Evolutionary conservation across 1,140 invertebrate species (phyloP).

Genomic region (Bombyx mandarina): DNA sequence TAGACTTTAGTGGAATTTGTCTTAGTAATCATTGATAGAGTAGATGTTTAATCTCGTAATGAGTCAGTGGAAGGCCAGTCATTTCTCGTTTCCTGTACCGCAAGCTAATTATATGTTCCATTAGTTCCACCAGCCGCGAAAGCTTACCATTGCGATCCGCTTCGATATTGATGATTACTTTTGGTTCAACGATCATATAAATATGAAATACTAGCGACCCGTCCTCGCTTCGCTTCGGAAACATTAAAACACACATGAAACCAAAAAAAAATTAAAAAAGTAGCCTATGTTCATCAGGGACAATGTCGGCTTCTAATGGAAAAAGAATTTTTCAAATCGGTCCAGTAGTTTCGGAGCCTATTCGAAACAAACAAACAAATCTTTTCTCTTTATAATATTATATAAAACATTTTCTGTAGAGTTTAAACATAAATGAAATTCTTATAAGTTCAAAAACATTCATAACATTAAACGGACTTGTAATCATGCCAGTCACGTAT

Average conservation of each 20-base stretch:
- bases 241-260: too few species aligned
- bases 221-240: too few species aligned
- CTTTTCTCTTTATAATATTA: too few species aligned
- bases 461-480: too few species aligned
- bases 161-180: conserved; percentile 25
- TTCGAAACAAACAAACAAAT: background rate
- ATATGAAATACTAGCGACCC: background rate
- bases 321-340: too few species aligned
- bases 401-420: too few species aligned
- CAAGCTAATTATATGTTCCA: conserved; percentile 43
- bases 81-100: conserved; percentile 50
- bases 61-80: conserved; percentile 44
- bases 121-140: conserved; percentile 52
- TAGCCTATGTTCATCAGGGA: too few species aligned
- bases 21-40: conserved; percentile 27
- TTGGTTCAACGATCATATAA: conserved; percentile 13
- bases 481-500: conserved; percentile 16
- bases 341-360: too few species aligned
- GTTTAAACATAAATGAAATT: too few species aligned
- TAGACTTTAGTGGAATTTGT: conserved; percentile 5
- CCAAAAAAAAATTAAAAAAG: too few species aligned
- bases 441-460: too few species aligned
- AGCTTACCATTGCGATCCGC: conserved; percentile 30
- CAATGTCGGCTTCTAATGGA: too few species aligned
- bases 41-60: conserved; percentile 29